Evolutionary conservation across 2,113 vertebrate genomes (phyloP), one percentile per base, ranked within the genome.

Genomic region (Chrysemys picta): DNA sequence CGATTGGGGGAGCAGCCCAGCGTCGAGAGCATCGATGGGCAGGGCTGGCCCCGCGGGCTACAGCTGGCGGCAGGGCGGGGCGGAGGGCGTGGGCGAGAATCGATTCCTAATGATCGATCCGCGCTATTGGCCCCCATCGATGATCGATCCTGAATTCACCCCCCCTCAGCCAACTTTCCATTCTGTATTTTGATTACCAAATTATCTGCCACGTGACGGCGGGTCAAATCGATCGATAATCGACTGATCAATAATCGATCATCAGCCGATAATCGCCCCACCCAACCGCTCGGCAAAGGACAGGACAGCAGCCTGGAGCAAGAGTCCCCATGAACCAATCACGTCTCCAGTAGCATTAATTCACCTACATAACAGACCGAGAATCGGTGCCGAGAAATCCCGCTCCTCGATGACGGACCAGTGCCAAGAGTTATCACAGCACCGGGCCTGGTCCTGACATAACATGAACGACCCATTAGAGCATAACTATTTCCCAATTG

Each of bases 1-100:
- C 96, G 90, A 97, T 96, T 8, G 97, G 95, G 94, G 94, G 88
- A 84, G 80, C 94, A 97, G 93, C 82, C 47, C 97, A 97, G 88
- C 82, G 80, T 80, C 95, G 97, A 98, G 89, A 92, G 57, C 59
- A 89, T 96, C 91, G 92, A 95, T 86, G 53, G 53, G 35, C 6
- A 45, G 52, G 59, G 80, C 80, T 19, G 10, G 47, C 57, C 10
- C 29, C 29, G 5, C 57, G 0, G 29, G 59, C 59, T 14, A 2
- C 59, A 31, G 57, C 57, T 12, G 10, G 72, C 19, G 5, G 72
- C n/a, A 0, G 24, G 80, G 57, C 29, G 31, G 31, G 56, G 62
- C 78, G 62, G 49, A 27, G 81, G 81, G 22, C 9, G 42, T n/a
- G 8, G 49, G n/a, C 13, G 57, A 10, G 21, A 13, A 80, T 76